phyloP scores from a whole-genome alignment of 2,113 vertebrate genomes.

The Tetraodon nigroviridis region DNA sequence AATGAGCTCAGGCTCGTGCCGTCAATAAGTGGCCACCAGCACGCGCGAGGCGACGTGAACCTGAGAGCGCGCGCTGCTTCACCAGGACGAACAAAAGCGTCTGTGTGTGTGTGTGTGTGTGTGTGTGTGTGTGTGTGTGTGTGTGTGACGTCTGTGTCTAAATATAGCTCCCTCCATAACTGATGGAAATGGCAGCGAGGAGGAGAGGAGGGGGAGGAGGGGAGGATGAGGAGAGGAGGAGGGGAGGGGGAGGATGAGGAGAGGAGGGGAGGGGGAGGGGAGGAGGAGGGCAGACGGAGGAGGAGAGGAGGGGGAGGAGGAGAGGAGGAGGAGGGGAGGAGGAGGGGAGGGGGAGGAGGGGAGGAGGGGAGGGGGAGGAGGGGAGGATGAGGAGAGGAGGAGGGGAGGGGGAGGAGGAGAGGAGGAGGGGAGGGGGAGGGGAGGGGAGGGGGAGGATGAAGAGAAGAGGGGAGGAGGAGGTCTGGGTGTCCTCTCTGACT shows the following conservation, averaged over 20 bases:
- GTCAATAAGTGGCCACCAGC: background rate
- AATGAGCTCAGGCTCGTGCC: background rate
- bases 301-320: background rate
- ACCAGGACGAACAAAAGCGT: background rate
- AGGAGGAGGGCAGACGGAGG: background rate
- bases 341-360: too few species aligned
- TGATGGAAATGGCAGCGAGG: constrained; percentile 55
- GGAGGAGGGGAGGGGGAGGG: too few species aligned
- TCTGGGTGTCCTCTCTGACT: too few species aligned
- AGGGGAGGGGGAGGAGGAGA: background rate
- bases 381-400: background rate
- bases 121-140: too few species aligned
- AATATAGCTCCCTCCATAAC: constrained; percentile 74
- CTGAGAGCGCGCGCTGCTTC: background rate
- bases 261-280: constrained; percentile 7
- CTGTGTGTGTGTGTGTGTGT: too few species aligned
- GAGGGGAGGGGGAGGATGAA: too few species aligned
- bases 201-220: constrained; percentile 1
- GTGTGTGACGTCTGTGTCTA: too few species aligned
- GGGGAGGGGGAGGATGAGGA: constrained; percentile 9
- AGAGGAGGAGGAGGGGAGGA: too few species aligned
- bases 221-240: background rate
- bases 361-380: background rate
- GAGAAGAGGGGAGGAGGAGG: too few species aligned
- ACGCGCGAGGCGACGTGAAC: background rate